Conservation (phyloP, 2,113 vertebrate species). For the Odobenus rosmarus region DNA sequence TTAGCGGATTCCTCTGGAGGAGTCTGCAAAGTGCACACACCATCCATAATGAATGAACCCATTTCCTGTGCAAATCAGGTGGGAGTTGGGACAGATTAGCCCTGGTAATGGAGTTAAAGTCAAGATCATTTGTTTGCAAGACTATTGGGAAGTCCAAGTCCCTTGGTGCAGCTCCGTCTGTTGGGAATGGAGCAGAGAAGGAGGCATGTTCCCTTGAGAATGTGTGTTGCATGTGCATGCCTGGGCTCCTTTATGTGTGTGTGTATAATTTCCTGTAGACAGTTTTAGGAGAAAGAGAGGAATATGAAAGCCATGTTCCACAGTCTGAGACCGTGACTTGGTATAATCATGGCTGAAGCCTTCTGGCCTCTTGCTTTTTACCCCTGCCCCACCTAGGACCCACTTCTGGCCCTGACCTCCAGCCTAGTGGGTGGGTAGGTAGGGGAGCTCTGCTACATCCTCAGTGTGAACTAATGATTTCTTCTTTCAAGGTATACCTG, state of each 20-base stretch:
- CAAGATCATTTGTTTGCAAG: conserved; percentile 77
- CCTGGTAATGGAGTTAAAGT: conserved; percentile 72
- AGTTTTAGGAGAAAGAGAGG: background rate
- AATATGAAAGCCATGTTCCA: background rate
- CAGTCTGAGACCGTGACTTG: background rate
- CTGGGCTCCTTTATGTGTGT: background rate
- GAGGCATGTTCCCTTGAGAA: accelerated
- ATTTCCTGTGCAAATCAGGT: conserved; percentile 74
- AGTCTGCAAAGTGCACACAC: conserved; percentile 40
- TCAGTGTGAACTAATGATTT: background rate
- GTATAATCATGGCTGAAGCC: background rate
- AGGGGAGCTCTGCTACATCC: background rate
- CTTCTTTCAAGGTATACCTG: background rate
- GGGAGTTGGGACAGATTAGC: conserved; percentile 72
- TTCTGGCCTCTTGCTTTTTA: background rate
- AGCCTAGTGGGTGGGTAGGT: no score
- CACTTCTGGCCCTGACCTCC: background rate
- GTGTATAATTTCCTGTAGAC: background rate
- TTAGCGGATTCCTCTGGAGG: conserved; percentile 56
- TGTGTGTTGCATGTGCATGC: accelerated
- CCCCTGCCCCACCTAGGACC: background rate
- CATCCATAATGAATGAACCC: conserved; percentile 76
- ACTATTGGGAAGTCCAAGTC: conserved; percentile 63
- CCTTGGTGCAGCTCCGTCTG: background rate
- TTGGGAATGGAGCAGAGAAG: background rate